Evolutionary conservation across 2,797 vertebrate genomes (phyloP), one percentile per base, ranked within the genome.

Genomic region (Nannoperca australis): DNA sequence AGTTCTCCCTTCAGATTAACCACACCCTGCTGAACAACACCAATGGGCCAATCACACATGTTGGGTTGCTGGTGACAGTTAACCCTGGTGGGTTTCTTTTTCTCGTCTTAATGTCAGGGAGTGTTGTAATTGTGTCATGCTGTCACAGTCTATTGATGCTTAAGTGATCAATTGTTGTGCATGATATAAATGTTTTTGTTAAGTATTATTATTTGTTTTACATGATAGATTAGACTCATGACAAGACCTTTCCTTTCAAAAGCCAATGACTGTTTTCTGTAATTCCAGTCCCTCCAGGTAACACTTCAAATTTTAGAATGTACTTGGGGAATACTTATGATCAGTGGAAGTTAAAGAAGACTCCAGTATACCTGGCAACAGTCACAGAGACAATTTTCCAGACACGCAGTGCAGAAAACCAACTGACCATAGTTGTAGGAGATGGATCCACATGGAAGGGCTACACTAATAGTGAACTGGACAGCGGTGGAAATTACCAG

Each of bases 391-490:
- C 7, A n/a, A n/a, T n/a, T n/a, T n/a, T n/a, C 2, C 3, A 12
- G 0, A 4, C 24, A 0, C 85, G 82, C 17, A 89, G 69, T 12
- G n/a, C 0, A 12, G 18, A 1, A 0, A 7, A 4, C 3, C 0
- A 0, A 17, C 13, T 88, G 45, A 13, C 0, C 5, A 56, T 93
- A 5, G 2, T 1, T 0, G 44, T 95, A 7, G 95, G 95, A 68
- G 71, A 84, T 66, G 15, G 0, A 14, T 36, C 38, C 11, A 0
- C 0, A 0, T 94, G 81, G 91, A 0, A 76, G 0, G 13, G 0
- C 24, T 95, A 95, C 79, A 20, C 0, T 0, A 96, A 96, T 36
- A 89, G 88, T 56, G 1, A 15, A 55, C 92, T 96, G 59, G 4
- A 13, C 0, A 8, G 83, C n/a, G 75, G 5, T 18, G 47, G 6